phyloP scores from a whole-genome alignment of 1,140 invertebrate genomes.

The Pseudomyrmex concolor region DNA sequence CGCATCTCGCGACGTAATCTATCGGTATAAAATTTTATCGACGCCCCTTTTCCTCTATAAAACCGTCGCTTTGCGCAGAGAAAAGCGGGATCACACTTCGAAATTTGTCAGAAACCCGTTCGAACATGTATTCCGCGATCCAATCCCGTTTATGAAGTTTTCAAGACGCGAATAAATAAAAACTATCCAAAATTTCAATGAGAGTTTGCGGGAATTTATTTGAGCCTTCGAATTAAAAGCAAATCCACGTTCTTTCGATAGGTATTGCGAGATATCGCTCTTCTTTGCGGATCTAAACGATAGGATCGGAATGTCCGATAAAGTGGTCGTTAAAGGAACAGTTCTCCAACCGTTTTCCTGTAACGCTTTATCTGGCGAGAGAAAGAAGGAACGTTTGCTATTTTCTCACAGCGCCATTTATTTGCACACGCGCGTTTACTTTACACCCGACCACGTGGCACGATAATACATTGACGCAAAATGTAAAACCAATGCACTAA shows the following conservation, averaged over 20 bases:
- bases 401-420: conserved; percentile 20
- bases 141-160: neutral
- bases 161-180: too few species aligned
- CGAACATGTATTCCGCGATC: neutral
- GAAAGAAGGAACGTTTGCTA: neutral
- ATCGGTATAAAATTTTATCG: conserved; percentile 28
- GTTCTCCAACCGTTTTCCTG: conserved; percentile 13
- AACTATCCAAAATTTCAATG: neutral
- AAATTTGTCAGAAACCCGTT: neutral
- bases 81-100: neutral
- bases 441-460: conserved; percentile 14
- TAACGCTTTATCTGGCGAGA: neutral
- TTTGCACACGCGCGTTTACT: neutral
- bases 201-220: conserved; percentile 3
- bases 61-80: neutral
- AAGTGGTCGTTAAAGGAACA: conserved; percentile 54
- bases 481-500: neutral
- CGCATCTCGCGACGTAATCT: conserved; percentile 17
- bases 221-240: conserved; percentile 30
- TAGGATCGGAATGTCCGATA: conserved; percentile 55
- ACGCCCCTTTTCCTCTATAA: conserved; percentile 11
- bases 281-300: conserved; percentile 35
- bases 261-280: conserved; percentile 29
- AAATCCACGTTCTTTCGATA: conserved; percentile 10
- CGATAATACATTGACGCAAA: neutral